phyloP scores from a whole-genome alignment of 2,113 vertebrate species.

The Megaceryle torquata region DNA sequence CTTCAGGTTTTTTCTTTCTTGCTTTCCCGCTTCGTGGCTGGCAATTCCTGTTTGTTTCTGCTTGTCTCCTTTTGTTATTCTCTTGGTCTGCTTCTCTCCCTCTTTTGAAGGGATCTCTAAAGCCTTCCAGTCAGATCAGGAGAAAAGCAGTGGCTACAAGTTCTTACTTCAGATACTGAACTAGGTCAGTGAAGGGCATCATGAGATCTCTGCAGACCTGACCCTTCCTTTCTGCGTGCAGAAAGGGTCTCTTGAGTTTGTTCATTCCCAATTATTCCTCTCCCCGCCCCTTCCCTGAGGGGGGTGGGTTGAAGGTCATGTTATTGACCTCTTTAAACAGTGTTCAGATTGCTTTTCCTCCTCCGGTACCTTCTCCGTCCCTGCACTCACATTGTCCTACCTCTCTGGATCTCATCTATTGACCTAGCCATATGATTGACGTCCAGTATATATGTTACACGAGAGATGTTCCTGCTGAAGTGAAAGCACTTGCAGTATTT shows the following conservation, averaged over 20 bases:
- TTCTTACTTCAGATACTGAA: slow-evolving; percentile 8
- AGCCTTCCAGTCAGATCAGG: slow-evolving; percentile 19
- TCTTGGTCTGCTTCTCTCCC: neutral
- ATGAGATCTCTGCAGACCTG: slow-evolving; percentile 15
- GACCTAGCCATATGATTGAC: neutral
- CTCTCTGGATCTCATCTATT: neutral
- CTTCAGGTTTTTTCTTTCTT: neutral
- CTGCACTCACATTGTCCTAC: neutral
- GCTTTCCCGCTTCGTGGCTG: neutral
- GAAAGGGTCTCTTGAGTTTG: neutral
- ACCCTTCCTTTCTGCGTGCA: neutral
- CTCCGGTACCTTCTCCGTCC: neutral
- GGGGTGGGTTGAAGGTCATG: slow-evolving; percentile 27
- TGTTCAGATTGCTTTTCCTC: neutral
- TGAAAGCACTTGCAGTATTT: neutral
- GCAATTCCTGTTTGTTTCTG: neutral
- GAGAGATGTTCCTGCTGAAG: neutral
- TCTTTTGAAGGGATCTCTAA: neutral
- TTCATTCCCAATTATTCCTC: slow-evolving; percentile 14
- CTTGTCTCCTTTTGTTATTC: neutral
- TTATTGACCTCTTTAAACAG: neutral
- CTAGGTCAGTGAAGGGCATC: slow-evolving; percentile 13
- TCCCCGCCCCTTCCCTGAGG: slow-evolving; percentile 9
- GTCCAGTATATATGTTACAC: neutral
- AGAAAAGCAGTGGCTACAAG: neutral